A percentile compares a stretch with the other conserved stretches of the same genome.
phyloP scores from a whole-genome alignment of 1,140 invertebrate species.

The Neodiprion pinetum region DNA sequence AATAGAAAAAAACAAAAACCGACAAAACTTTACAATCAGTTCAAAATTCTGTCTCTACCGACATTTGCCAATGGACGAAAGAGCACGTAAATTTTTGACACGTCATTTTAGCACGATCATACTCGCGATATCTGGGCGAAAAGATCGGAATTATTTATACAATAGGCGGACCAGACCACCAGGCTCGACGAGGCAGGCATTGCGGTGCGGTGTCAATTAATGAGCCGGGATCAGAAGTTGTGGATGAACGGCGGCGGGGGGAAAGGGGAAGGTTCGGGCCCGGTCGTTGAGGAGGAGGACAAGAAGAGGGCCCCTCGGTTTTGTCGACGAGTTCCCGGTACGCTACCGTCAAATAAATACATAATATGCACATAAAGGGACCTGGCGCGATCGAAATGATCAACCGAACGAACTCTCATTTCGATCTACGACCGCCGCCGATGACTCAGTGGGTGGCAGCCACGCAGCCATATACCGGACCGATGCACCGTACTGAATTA shows the following conservation, averaged over 20 bases:
- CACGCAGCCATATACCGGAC: slow-evolving; percentile 25
- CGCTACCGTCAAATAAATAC: slow-evolving; percentile 57
- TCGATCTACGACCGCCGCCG: slow-evolving; percentile 3
- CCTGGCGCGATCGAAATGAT: slow-evolving; percentile 57
- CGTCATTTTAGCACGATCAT: background rate
- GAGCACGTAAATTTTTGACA: no score
- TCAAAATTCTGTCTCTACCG: no score
- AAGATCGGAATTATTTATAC: slow-evolving; percentile 8
- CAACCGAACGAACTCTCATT: slow-evolving; percentile 37
- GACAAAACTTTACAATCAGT: no score
- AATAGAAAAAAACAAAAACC: no score
- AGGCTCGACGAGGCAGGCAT: slow-evolving; percentile 48
- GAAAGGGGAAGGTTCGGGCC: background rate
- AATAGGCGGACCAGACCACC: slow-evolving; percentile 55
- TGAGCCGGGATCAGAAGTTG: slow-evolving; percentile 38
- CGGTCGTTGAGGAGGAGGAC: background rate
- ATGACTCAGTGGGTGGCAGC: slow-evolving; percentile 16
- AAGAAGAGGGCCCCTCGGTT: slow-evolving; percentile 38
- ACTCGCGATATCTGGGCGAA: background rate
- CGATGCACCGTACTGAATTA: slow-evolving; percentile 18
- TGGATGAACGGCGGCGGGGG: slow-evolving; percentile 1
- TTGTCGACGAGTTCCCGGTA: slow-evolving; percentile 56
- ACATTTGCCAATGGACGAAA: no score
- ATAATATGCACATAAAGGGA: slow-evolving; percentile 61
- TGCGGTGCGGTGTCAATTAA: slow-evolving; percentile 56